A percentile compares a stretch with the other conserved stretches of the same genome.
phyloP scores from a whole-genome alignment of 2,797 vertebrate genomes.

The Petrocephalus schoutedeni region DNA sequence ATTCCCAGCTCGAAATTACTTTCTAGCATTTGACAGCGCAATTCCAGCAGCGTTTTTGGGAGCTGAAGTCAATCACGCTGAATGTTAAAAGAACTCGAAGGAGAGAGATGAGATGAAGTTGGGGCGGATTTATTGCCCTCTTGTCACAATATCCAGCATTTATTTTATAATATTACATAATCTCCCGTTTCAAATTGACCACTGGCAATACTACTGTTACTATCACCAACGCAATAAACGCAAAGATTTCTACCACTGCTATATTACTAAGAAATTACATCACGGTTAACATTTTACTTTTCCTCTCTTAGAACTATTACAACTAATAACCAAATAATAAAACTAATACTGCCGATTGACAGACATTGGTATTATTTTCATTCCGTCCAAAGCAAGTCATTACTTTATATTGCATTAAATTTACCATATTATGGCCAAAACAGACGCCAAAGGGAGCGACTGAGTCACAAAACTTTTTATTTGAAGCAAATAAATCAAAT shows the following conservation, averaged over 20 bases:
- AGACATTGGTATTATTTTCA: neutral
- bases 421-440: neutral
- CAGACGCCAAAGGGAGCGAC: slow-evolving; percentile 7
- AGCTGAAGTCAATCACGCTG: neutral
- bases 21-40: neutral
- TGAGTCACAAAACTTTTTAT: slow-evolving; percentile 12
- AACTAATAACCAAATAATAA: slow-evolving; percentile 7
- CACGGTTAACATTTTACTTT: neutral
- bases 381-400: neutral
- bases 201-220: neutral
- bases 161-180: neutral
- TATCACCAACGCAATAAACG: neutral
- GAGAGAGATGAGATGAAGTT: neutral
- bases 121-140: neutral
- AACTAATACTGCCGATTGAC: neutral
- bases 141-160: neutral
- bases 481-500: neutral
- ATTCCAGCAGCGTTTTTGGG: neutral
- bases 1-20: neutral
- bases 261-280: slow-evolving; percentile 1
- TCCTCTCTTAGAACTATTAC: neutral
- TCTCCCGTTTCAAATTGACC: neutral
- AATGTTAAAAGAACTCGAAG: neutral
- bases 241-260: neutral
- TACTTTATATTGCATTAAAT: neutral